Base-by-base conservation (phyloP, 2,113 vertebrate species). In the Cynoglossus semilaevis region DNA sequence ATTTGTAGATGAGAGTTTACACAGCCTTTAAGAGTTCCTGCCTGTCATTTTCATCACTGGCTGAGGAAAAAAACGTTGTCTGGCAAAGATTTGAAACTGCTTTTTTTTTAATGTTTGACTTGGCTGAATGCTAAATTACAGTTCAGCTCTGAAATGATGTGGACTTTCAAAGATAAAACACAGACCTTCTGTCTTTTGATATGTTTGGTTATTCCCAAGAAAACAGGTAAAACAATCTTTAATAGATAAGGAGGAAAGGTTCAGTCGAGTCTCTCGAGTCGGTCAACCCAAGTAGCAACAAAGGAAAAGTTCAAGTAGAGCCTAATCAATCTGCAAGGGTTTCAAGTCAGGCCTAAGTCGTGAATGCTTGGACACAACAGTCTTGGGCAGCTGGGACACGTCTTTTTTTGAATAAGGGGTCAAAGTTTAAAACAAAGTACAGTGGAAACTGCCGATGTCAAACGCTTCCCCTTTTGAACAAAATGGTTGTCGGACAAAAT, bases 1-100 rank as follows among this genome's bases (percentile, higher is more conserved):
- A 72, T 58, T 65, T 70, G 56, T 63, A 54, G 58, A 59, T 76
- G 58, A 54, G 38, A 54, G 58, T 75, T 45, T 67, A 49, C 16
- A 37, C 34, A 57, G 67, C 51, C 37, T 40, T 18, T 42, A 68
- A 13, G 38, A 76, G 36, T 53, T 54, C 50, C 54, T 57, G 55
- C 15, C 15, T 71, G 74, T 78, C 53, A 64, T 58, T 79, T 77
- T 29, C 22, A 64, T 83, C 65, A 68, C 77, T 61, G 73, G 52
- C 46, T 49, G 66, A 77, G 72, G 81, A 86, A 69, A 83, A 80
- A 70, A 80, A 70, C 63, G 62, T 56, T 48, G 14, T 51, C 77
- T 76, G 61, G 78, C 58, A 52, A 42, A 67, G 52, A 69, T 63
- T 76, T 72, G 62, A 73, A 47, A 14, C 37, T 19, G 15, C 55